Percentiles rank a stretch among this genome's conserved stretches.
Conservation (phyloP, 2,888 invertebrate species). For the Coenonympha arcania region DNA sequence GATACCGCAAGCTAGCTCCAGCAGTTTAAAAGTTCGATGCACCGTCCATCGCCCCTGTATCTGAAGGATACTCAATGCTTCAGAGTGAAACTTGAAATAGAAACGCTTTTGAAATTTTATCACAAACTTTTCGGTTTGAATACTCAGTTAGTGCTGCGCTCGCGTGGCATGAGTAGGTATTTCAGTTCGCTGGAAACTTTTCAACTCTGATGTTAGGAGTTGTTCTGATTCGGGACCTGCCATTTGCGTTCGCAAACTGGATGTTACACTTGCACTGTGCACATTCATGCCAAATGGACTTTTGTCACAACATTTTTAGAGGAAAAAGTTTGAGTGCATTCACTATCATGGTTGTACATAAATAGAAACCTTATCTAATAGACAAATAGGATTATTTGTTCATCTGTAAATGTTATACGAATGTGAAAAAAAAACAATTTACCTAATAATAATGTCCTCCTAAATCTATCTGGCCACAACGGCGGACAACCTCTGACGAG, state of each 20-base stretch:
- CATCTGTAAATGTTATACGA: too few relatives aligned
- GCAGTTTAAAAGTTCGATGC: neutral
- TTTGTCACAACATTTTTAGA: neutral
- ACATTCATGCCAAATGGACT: constrained; percentile 2
- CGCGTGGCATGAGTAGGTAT: constrained; percentile 3
- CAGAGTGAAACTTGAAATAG: constrained; percentile 5
- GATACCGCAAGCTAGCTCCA: too few relatives aligned
- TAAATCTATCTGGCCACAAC: too few relatives aligned
- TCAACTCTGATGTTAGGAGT: constrained; percentile 7
- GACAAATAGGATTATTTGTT: too few relatives aligned
- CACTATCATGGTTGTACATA: too few relatives aligned
- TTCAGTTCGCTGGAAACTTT: constrained; percentile 8
- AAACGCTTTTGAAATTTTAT: constrained; percentile 6
- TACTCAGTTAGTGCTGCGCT: constrained; percentile 9
- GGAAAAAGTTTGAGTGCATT: neutral
- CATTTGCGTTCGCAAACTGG: constrained; percentile 3
- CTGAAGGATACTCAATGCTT: constrained; percentile 1
- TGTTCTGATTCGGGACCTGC: constrained; percentile 7
- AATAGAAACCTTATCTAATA: too few relatives aligned
- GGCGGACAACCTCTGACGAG: too few relatives aligned
- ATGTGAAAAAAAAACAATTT: too few relatives aligned
- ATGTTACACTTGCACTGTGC: too few relatives aligned
- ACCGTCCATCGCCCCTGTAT: neutral
- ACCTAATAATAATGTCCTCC: too few relatives aligned
- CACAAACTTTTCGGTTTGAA: constrained; percentile 9